These are phyloP conservation scores for Drosophila miranda DNA, from an alignment of 1,140 invertebrate genomes.

Conservation along the genomic window DNA sequence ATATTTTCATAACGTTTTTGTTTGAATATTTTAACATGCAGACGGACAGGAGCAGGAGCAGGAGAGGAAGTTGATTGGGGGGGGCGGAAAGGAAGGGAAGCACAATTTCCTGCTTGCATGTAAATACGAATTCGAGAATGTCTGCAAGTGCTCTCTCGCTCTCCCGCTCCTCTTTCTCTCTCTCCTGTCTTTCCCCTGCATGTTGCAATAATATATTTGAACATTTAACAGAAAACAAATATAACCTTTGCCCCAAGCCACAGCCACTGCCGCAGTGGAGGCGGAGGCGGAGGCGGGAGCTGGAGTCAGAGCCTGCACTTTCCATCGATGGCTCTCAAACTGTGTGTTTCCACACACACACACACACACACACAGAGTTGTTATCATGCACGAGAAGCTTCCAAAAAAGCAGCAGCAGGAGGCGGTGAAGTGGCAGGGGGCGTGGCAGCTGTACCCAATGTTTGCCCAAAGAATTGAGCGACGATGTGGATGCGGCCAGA, in stretches of 20 bases:
- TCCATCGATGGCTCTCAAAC: slow-evolving; percentile 73
- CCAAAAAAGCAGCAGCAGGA: slow-evolving; percentile 36
- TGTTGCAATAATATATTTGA: slow-evolving; percentile 80
- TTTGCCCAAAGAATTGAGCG: slow-evolving; percentile 75
- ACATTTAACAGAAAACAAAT: slow-evolving; percentile 81
- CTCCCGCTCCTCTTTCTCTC: slow-evolving; percentile 15
- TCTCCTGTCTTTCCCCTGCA: slow-evolving; percentile 28
- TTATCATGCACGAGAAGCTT: slow-evolving; percentile 77
- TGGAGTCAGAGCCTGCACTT: slow-evolving; percentile 28
- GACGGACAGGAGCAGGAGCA: slow-evolving; percentile 38
- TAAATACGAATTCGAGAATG: slow-evolving; percentile 61
- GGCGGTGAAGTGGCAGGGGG: slow-evolving; percentile 17
- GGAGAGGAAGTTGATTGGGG: slow-evolving; percentile 2
- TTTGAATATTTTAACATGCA: slow-evolving; percentile 74
- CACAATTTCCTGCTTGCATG: slow-evolving; percentile 42
- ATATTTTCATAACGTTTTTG: slow-evolving; percentile 80
- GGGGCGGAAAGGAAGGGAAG: neutral
- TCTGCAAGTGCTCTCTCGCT: slow-evolving; percentile 49
- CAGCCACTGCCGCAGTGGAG: neutral
- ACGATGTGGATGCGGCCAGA: slow-evolving; percentile 13
- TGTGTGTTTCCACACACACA: slow-evolving; percentile 34
- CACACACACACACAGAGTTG: slow-evolving; percentile 43
- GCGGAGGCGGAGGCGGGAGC: too few species aligned
- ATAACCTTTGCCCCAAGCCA: slow-evolving; percentile 70
- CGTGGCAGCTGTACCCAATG: slow-evolving; percentile 41